These are phyloP conservation scores for Micronycteris hirsuta DNA, from an alignment of 2,113 vertebrate genomes.

Conservation along the genomic window DNA sequence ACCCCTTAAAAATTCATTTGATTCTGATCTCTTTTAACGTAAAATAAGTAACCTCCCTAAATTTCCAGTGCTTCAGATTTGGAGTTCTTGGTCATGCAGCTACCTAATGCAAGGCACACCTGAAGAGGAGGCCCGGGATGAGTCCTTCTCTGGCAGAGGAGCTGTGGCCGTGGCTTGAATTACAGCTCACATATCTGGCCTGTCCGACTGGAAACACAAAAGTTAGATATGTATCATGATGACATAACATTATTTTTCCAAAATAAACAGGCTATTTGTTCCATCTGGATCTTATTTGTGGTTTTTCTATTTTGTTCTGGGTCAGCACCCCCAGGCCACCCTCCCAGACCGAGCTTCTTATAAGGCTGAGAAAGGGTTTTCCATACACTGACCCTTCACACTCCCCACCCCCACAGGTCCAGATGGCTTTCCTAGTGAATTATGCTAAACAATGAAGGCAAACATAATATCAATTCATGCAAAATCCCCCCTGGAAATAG, in stretches of 20 bases:
- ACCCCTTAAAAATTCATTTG: background rate
- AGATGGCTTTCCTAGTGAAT: background rate
- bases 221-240: slow-evolving; percentile 8
- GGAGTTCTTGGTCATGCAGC: background rate
- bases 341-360: background rate
- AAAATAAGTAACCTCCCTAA: background rate
- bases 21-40: background rate
- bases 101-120: background rate
- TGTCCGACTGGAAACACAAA: background rate
- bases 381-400: background rate
- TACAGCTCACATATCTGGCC: background rate
- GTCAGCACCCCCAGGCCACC: background rate
- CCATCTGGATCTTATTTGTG: slow-evolving; percentile 27
- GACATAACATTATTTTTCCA: slow-evolving; percentile 23
- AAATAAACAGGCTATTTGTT: slow-evolving; percentile 34
- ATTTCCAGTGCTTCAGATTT: background rate
- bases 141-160: background rate
- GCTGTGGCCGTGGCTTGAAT: background rate
- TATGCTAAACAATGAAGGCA: background rate
- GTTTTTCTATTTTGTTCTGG: slow-evolving; percentile 23
- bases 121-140: background rate
- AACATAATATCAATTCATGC: background rate
- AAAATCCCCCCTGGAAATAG: background rate
- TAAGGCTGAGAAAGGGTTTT: slow-evolving; percentile 1
- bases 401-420: too few species aligned